Evolutionary conservation across 2,888 invertebrate genomes (phyloP).

Genomic region (Eutolmus rufibarbis): DNA sequence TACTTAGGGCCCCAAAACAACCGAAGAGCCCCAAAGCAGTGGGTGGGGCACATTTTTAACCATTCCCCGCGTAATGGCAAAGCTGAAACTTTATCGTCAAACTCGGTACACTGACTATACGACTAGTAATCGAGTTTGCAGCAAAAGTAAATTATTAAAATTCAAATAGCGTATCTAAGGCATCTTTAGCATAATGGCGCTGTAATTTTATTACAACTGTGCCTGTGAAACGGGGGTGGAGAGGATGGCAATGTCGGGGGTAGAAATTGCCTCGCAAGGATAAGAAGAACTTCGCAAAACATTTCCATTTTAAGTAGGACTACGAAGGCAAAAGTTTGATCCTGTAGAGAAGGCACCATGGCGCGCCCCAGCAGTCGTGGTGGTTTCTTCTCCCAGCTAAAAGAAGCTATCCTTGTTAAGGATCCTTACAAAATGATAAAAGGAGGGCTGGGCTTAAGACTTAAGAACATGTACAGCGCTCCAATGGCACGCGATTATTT

Average conservation of each 20-base stretch:
- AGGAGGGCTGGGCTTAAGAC: not conserved
- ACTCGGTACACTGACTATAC: not conserved
- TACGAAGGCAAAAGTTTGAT: not conserved
- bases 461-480: not conserved
- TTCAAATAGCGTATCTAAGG: slow-evolving; percentile 40
- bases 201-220: slow-evolving; percentile 33
- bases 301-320: slow-evolving; percentile 32
- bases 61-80: not conserved
- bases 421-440: not conserved
- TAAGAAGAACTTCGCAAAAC: slow-evolving; percentile 35
- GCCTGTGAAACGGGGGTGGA: not conserved
- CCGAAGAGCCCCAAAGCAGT: not conserved
- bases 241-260: not conserved
- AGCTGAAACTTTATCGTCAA: slow-evolving; percentile 34
- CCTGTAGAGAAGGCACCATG: not conserved
- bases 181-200: slow-evolving; percentile 40
- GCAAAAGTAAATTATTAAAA: slow-evolving; percentile 41
- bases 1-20: not conserved
- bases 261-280: not conserved
- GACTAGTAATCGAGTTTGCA: slow-evolving; percentile 2
- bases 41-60: not conserved
- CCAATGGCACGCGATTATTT: not conserved
- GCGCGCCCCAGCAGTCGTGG: not conserved
- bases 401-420: not conserved
- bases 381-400: not conserved